Percentiles rank a stretch among this genome's conserved stretches.
Conservation (phyloP, 2,888 invertebrate species). For the Troglohyphantes excavatus region DNA sequence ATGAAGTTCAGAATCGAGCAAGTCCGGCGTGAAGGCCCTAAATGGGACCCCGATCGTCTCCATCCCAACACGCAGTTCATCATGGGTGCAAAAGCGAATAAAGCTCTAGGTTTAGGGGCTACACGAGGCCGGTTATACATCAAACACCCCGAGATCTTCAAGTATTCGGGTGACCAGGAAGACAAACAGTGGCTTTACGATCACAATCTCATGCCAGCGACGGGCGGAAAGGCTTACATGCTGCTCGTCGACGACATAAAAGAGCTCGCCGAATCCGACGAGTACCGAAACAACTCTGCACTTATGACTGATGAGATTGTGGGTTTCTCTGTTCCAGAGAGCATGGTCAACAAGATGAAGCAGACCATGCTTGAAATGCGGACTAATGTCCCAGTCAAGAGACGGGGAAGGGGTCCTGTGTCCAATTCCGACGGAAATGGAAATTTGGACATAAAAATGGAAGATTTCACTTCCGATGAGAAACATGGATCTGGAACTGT, state of each 20-base stretch:
- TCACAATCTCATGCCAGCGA: conserved; percentile 89
- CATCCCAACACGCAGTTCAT: conserved; percentile 89
- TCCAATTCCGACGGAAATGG: conserved; percentile 31
- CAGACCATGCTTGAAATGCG: conserved; percentile 85
- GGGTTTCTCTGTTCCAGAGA: conserved; percentile 89
- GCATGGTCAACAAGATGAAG: conserved; percentile 89
- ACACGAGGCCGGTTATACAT: conserved; percentile 89
- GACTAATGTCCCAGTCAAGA: conserved; percentile 81
- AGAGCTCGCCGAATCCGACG: conserved; percentile 88
- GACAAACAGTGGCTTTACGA: conserved; percentile 92
- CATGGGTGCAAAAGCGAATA: conserved; percentile 87
- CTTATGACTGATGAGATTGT: conserved; percentile 85
- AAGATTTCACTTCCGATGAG: conserved; percentile 74
- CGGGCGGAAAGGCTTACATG: conserved; percentile 90
- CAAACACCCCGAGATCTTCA: conserved; percentile 89
- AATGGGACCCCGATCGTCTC: conserved; percentile 89
- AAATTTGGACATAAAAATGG: conserved; percentile 59
- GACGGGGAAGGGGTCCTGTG: conserved; percentile 80
- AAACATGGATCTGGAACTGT: conserved; percentile 74
- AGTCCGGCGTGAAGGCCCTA: conserved; percentile 82
- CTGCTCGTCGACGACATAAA: conserved; percentile 90
- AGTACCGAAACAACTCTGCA: conserved; percentile 84
- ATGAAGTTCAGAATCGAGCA: conserved; percentile 81
- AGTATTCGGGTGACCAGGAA: conserved; percentile 89
- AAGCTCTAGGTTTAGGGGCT: conserved; percentile 89